phyloP scores from a whole-genome alignment of 1,140 invertebrate species.

The Gryllus bimaculatus region DNA sequence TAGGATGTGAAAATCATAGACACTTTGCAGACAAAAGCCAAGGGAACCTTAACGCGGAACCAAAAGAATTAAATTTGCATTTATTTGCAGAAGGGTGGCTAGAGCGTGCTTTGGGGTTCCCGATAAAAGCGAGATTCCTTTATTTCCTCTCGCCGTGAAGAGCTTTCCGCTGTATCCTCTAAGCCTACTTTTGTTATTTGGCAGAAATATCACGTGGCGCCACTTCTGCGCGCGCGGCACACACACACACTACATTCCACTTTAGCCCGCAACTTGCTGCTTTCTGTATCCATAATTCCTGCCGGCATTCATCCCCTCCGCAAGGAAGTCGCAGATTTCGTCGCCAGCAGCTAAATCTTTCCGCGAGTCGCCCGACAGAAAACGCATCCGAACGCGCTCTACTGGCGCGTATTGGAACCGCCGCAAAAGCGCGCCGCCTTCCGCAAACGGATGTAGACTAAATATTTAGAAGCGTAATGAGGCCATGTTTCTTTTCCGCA shows the following conservation, averaged over 20 bases:
- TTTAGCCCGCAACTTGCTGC: too few species aligned
- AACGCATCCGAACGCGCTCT: too few species aligned
- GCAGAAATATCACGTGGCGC: neutral
- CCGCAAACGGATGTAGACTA: neutral
- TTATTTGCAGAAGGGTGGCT: neutral
- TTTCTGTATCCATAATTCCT: too few species aligned
- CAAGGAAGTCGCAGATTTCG: too few species aligned
- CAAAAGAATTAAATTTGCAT: neutral
- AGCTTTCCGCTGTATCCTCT: neutral
- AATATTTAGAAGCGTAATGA: neutral
- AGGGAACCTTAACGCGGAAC: neutral
- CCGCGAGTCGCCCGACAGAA: too few species aligned
- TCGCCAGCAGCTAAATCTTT: too few species aligned
- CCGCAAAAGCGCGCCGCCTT: too few species aligned
- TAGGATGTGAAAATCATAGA: neutral
- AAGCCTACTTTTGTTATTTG: neutral
- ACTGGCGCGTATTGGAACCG: too few species aligned
- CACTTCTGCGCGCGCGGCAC: too few species aligned
- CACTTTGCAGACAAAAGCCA: neutral
- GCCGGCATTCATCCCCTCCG: too few species aligned
- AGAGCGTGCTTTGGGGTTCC: neutral
- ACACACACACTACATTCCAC: too few species aligned
- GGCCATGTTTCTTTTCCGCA: neutral
- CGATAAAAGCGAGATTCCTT: neutral
- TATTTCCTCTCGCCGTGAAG: too few species aligned